Conservation (phyloP, 2,797 vertebrate genomes). For the Hipposideros larvatus region DNA sequence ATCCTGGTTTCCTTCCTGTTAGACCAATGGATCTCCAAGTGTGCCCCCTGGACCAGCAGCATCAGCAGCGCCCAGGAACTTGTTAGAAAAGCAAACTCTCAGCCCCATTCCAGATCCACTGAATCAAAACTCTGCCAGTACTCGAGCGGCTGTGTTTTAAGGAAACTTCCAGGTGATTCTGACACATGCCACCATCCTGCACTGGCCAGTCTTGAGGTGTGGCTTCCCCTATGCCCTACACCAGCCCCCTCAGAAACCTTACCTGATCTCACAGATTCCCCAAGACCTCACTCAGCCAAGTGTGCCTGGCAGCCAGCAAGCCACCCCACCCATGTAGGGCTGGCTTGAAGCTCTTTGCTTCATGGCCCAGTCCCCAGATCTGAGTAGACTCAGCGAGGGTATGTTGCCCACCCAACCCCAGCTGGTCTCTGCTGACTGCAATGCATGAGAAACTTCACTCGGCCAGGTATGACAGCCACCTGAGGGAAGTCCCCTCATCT, state of each 20-base stretch:
- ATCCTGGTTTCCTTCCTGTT: background rate
- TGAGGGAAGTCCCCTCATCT: background rate
- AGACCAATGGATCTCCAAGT: background rate
- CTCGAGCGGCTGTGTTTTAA: background rate
- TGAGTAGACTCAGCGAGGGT: background rate
- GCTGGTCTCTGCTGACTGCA: background rate
- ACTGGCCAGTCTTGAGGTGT: fast-evolving
- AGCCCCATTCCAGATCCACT: background rate
- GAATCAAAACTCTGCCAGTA: background rate
- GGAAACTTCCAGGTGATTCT: background rate
- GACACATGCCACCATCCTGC: background rate
- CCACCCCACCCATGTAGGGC: fast-evolving
- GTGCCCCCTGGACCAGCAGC: background rate
- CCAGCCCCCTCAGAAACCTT: background rate
- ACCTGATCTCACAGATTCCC: background rate
- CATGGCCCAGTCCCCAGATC: background rate
- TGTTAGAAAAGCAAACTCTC: background rate
- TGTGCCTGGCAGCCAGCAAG: background rate
- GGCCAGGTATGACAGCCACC: background rate
- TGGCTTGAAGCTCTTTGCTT: background rate
- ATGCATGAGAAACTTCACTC: background rate
- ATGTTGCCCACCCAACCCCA: background rate
- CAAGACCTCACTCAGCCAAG: background rate
- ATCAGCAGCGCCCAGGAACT: background rate
- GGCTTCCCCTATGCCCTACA: background rate